Percentiles rank a stretch among this genome's conserved stretches.
These are phyloP conservation scores for Boloria selene DNA, from an alignment of 2,888 invertebrate species.

Conservation along the genomic window DNA sequence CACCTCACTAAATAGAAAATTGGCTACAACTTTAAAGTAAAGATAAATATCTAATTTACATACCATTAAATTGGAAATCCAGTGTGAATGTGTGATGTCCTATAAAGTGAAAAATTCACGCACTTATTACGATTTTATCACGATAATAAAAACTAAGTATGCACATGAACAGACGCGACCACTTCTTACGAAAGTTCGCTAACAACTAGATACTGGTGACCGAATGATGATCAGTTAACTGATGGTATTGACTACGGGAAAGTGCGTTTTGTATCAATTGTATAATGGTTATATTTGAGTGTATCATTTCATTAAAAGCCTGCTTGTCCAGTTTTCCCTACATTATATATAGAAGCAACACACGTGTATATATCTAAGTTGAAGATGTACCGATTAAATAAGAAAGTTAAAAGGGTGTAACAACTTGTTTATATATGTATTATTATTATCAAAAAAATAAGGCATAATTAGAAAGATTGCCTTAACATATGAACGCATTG, in stretches of 20 bases:
- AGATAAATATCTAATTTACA: too few relatives aligned
- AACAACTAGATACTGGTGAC: slow-evolving; percentile 54
- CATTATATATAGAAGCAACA: slow-evolving; percentile 38
- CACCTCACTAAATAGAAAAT: too few relatives aligned
- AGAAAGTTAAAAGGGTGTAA: not conserved
- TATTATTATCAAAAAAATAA: too few relatives aligned
- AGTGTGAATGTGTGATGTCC: slow-evolving; percentile 32
- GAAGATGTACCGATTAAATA: not conserved
- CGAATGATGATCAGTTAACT: slow-evolving; percentile 42
- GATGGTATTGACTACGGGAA: slow-evolving; percentile 42
- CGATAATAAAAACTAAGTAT: slow-evolving; percentile 44
- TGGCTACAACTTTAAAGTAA: too few relatives aligned
- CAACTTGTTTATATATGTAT: not conserved
- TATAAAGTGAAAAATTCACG: slow-evolving; percentile 38
- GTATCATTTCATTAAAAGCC: slow-evolving; percentile 25
- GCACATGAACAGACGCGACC: slow-evolving; percentile 49
- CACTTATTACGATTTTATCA: slow-evolving; percentile 55
- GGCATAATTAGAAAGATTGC: too few relatives aligned
- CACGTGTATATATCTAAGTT: not conserved
- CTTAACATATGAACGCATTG: too few relatives aligned
- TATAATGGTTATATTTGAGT: slow-evolving; percentile 44
- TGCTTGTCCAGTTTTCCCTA: slow-evolving; percentile 47
- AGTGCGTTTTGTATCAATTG: slow-evolving; percentile 48
- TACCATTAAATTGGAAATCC: slow-evolving; percentile 41
- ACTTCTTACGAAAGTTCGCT: slow-evolving; percentile 46